These are phyloP conservation scores for Misgurnus anguillicaudatus DNA, from an alignment of 2,113 vertebrate genomes.

Conservation along the genomic window DNA sequence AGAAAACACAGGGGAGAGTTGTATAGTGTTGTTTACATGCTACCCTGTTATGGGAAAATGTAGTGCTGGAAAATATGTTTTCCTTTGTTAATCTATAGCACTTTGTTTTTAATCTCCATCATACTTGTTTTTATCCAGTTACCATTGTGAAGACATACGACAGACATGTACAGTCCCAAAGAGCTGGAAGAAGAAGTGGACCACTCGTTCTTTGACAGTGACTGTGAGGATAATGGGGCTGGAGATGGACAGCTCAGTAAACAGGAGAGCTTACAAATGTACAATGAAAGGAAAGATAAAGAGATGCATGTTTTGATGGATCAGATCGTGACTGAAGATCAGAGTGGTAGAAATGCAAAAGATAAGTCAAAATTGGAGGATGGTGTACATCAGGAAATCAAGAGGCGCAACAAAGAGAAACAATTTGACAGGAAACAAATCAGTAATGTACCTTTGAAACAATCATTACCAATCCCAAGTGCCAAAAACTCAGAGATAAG, in stretches of 20 bases:
- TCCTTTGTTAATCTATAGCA: neutral
- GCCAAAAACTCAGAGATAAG: conserved; percentile 47
- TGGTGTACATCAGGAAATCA: neutral
- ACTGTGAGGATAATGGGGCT: conserved; percentile 72
- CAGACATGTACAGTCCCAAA: conserved; percentile 77
- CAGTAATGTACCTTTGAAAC: conserved; percentile 10
- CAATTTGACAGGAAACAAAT: neutral
- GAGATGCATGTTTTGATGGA: neutral
- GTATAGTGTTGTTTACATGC: no score
- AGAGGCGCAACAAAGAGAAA: neutral
- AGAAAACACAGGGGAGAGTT: neutral
- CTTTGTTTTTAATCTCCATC: neutral
- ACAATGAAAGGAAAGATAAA: neutral
- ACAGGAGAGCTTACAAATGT: conserved; percentile 27
- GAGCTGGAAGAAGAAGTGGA: conserved; percentile 88
- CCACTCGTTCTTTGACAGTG: conserved; percentile 95
- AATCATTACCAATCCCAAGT: neutral
- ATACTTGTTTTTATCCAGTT: neutral
- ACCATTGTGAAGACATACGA: neutral
- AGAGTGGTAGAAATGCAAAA: neutral
- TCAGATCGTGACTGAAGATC: neutral
- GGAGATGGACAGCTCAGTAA: conserved; percentile 32
- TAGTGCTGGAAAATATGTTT: no score
- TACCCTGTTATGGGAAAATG: no score
- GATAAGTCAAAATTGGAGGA: neutral